Percentiles rank a stretch among this genome's conserved stretches.
Evolutionary conservation across 2,113 vertebrate genomes (phyloP).

Genomic region (Emydocephalus ijimae): DNA sequence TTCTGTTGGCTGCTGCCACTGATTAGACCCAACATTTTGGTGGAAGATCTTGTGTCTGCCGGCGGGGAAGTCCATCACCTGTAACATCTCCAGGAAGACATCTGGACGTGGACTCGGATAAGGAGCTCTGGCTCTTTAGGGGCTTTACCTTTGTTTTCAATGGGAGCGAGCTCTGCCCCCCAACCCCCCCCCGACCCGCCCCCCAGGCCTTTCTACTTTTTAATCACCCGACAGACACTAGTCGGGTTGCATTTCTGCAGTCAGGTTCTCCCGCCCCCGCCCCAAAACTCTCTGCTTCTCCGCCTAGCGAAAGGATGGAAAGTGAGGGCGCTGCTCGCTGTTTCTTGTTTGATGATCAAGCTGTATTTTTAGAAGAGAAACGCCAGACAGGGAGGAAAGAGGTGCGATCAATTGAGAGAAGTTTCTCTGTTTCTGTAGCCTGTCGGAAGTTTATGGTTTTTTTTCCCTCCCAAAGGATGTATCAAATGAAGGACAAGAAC

Average conservation of each 20-base stretch:
- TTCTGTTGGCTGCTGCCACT: not conserved
- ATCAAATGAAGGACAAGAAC: not conserved
- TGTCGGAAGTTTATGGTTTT: constrained; percentile 12
- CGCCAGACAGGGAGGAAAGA: not conserved
- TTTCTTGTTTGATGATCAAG: constrained; percentile 35
- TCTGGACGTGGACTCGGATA: not conserved
- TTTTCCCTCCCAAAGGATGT: not conserved
- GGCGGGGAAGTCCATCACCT: not conserved
- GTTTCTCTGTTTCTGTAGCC: not conserved
- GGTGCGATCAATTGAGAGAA: not conserved
- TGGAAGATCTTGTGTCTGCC: not conserved
- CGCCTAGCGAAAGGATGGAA: constrained; percentile 12
- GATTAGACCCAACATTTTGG: not conserved
- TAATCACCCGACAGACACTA: constrained; percentile 16
- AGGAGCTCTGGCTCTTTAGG: not conserved
- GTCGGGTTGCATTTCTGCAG: not conserved
- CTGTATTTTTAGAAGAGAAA: not conserved
- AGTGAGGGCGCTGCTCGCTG: constrained; percentile 29
- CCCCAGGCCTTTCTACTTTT: not conserved
- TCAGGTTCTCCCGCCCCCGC: not conserved
- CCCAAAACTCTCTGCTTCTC: constrained; percentile 5
- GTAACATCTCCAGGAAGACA: not conserved
- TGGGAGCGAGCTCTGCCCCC: not conserved
- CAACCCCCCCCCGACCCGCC: too few species aligned
- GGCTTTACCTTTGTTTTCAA: constrained; percentile 18